These are phyloP conservation scores for Gobius niger DNA, from an alignment of 2,113 vertebrate genomes.

Conservation along the genomic window DNA sequence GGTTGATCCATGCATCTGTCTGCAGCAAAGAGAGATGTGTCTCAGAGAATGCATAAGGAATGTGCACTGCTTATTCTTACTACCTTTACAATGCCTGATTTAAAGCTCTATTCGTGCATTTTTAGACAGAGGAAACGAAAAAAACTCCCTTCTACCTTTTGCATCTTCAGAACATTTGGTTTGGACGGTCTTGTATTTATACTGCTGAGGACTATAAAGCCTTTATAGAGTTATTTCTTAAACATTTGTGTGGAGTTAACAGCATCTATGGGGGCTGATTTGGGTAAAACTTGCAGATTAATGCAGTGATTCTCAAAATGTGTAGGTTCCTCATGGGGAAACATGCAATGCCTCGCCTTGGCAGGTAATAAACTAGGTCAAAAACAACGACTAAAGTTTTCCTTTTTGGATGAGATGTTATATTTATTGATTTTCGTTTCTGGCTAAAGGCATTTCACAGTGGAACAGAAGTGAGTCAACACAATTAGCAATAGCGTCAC, in stretches of 20 bases:
- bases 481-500: too few relatives aligned
- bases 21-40: constrained; percentile 28
- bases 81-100: constrained; percentile 44
- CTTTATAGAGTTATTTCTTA: background rate
- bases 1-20: constrained; percentile 36
- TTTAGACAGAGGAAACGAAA: constrained; percentile 13
- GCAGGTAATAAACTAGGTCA: too few relatives aligned
- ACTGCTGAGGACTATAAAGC: constrained; percentile 45
- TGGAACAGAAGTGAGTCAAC: too few relatives aligned
- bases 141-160: constrained; percentile 34
- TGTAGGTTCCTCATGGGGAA: too few relatives aligned
- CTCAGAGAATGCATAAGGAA: constrained; percentile 57
- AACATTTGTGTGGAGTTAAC: too few relatives aligned
- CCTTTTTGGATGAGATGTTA: too few relatives aligned
- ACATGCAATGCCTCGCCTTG: too few relatives aligned
- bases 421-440: too few relatives aligned
- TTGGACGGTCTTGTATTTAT: constrained; percentile 26
- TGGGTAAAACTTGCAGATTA: too few relatives aligned
- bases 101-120: constrained; percentile 25
- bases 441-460: too few relatives aligned
- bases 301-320: background rate
- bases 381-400: too few relatives aligned
- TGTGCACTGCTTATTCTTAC: constrained; percentile 59
- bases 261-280: too few relatives aligned
- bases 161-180: constrained; percentile 31